Conservation (phyloP, 2,888 invertebrate species). For the Helleia helle region DNA sequence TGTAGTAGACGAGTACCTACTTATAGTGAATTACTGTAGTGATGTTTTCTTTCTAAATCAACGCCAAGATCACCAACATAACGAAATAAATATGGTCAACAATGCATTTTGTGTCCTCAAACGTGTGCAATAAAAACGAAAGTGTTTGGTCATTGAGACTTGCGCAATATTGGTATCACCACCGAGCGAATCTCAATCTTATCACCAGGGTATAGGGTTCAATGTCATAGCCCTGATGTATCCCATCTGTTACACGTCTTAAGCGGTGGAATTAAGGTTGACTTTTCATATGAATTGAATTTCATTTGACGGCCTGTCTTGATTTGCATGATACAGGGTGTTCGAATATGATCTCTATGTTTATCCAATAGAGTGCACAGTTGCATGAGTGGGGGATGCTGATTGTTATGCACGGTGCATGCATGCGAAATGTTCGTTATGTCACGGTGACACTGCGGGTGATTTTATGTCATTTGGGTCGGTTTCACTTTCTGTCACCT, state of each 20-base stretch:
- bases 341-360: background rate
- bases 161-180: constrained; percentile 19
- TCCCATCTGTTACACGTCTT: constrained; percentile 1
- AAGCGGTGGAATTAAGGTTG: constrained; percentile 3
- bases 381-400: background rate
- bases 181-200: constrained; percentile 8
- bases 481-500: constrained; percentile 7
- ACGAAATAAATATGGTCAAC: too few relatives aligned
- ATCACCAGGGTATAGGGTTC: background rate
- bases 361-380: background rate
- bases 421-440: constrained; percentile 15
- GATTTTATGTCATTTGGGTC: background rate
- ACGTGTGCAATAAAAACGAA: constrained; percentile 22
- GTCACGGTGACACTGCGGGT: constrained; percentile 13
- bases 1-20: too few relatives aligned
- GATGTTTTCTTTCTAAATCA: too few relatives aligned
- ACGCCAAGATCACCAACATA: too few relatives aligned
- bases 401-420: constrained; percentile 16
- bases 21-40: too few relatives aligned
- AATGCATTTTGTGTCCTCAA: constrained; percentile 5
- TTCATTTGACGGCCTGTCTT: background rate
- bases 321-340: background rate
- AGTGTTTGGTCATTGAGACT: constrained; percentile 21
- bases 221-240: background rate
- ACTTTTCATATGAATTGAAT: constrained; percentile 2